A percentile compares a stretch with the other conserved stretches of the same genome.
phyloP scores from a whole-genome alignment of 2,113 vertebrate genomes.

The Cairina moschata region DNA sequence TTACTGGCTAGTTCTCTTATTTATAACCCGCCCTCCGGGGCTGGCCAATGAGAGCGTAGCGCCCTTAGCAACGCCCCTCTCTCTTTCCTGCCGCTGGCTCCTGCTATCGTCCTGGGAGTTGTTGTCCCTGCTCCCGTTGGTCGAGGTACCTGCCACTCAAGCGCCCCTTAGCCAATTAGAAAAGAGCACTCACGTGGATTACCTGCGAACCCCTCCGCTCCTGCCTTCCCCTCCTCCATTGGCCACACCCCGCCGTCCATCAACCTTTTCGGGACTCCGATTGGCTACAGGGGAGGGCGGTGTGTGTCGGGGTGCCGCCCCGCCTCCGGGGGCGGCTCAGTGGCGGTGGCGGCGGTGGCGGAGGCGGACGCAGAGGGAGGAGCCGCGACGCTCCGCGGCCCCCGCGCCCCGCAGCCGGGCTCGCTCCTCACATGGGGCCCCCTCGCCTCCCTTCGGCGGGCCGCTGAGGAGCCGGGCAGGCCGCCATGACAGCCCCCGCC shows the following conservation, averaged over 20 bases:
- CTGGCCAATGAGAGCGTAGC: slow-evolving; percentile 19
- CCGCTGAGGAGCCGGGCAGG: neutral
- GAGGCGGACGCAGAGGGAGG: neutral
- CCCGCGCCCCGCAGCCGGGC: neutral
- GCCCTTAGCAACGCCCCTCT: slow-evolving; percentile 37
- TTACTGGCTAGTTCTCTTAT: neutral
- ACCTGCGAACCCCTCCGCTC: neutral
- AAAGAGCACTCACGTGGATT: rapidly evolving
- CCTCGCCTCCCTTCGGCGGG: neutral
- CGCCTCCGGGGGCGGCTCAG: neutral
- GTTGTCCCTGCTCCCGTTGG: rapidly evolving
- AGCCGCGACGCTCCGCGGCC: neutral
- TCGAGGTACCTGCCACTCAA: rapidly evolving
- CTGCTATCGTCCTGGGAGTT: rapidly evolving
- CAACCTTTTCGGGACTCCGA: rapidly evolving
- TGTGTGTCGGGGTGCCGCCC: neutral
- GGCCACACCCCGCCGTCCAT: rapidly evolving
- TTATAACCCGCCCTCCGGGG: neutral
- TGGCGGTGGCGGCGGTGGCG: neutral
- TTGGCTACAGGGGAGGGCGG: rapidly evolving
- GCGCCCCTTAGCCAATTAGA: rapidly evolving
- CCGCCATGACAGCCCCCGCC: slow-evolving; percentile 8
- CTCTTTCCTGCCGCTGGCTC: neutral
- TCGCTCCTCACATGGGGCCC: slow-evolving; percentile 36
- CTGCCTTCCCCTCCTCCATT: neutral